A percentile compares a stretch with the other conserved stretches of the same genome.
These are phyloP conservation scores for Ganaspis brasiliensis DNA, from an alignment of 2,888 invertebrate genomes.

Conservation along the genomic window DNA sequence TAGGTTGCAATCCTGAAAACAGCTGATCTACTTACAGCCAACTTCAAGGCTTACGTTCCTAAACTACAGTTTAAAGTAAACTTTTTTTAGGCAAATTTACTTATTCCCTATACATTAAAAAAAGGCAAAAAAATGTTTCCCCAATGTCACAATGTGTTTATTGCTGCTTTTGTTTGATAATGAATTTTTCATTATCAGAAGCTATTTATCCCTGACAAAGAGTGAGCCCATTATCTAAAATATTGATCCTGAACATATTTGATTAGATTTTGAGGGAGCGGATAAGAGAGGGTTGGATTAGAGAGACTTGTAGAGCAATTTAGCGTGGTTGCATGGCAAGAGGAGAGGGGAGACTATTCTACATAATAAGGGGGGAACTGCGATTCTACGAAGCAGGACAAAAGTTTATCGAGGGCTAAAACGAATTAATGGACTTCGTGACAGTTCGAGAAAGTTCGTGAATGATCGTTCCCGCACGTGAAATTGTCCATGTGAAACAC, in stretches of 20 bases:
- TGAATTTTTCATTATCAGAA: neutral
- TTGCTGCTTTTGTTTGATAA: too few species aligned
- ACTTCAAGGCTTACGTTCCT: too few species aligned
- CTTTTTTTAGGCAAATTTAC: too few species aligned
- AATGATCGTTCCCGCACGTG: slow-evolving; percentile 15
- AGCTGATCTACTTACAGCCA: too few species aligned
- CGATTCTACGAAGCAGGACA: slow-evolving; percentile 16
- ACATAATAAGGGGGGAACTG: slow-evolving; percentile 14
- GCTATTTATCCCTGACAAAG: neutral
- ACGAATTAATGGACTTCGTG: slow-evolving; percentile 36
- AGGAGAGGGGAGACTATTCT: neutral
- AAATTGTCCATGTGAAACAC: slow-evolving; percentile 17
- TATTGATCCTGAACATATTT: slow-evolving; percentile 21
- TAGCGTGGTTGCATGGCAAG: neutral
- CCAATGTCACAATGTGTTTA: too few species aligned
- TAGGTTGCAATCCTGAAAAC: too few species aligned
- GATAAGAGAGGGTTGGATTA: slow-evolving; percentile 22
- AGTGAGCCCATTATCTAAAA: neutral
- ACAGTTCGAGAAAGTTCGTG: slow-evolving; percentile 35
- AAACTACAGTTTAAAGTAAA: too few species aligned
- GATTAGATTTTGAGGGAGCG: slow-evolving; percentile 32
- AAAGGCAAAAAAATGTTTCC: neutral
- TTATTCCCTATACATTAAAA: too few species aligned
- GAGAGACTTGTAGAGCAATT: neutral
- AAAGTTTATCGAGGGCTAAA: slow-evolving; percentile 24